These are phyloP conservation scores for Tychaedon coryphoeus DNA, from an alignment of 2,113 vertebrate genomes.

Conservation along the genomic window DNA sequence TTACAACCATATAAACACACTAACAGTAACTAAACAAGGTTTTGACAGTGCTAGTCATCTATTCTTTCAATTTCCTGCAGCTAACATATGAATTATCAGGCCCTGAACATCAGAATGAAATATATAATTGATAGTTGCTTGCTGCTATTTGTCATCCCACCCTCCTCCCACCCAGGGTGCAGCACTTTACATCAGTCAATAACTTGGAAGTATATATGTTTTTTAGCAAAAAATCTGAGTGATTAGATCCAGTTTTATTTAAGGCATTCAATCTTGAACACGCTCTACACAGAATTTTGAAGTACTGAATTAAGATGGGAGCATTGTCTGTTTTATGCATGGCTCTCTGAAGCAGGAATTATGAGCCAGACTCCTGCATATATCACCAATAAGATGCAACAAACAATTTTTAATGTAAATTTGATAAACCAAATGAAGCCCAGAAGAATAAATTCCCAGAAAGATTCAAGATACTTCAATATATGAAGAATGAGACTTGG, in stretches of 20 bases:
- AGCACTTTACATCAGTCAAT: not conserved
- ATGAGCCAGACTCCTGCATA: not conserved
- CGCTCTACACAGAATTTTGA: not conserved
- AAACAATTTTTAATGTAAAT: not conserved
- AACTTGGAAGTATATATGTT: not conserved
- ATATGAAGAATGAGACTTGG: not conserved
- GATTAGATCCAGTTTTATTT: not conserved
- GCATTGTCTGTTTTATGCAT: not conserved
- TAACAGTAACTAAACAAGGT: not conserved
- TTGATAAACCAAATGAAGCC: not conserved
- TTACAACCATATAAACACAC: not conserved
- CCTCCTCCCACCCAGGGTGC: not conserved
- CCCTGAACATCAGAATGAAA: not conserved
- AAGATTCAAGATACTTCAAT: not conserved
- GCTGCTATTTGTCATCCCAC: not conserved
- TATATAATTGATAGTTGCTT: not conserved
- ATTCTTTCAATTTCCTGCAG: not conserved
- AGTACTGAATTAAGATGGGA: not conserved
- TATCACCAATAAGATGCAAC: not conserved
- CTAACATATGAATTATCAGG: not conserved
- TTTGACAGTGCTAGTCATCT: not conserved
- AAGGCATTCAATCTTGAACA: not conserved
- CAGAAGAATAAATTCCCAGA: not conserved
- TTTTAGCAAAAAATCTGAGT: not conserved
- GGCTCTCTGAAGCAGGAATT: not conserved